These are phyloP conservation scores for Cynocephalus volans DNA, from an alignment of 2,113 vertebrate species.

Conservation along the genomic window DNA sequence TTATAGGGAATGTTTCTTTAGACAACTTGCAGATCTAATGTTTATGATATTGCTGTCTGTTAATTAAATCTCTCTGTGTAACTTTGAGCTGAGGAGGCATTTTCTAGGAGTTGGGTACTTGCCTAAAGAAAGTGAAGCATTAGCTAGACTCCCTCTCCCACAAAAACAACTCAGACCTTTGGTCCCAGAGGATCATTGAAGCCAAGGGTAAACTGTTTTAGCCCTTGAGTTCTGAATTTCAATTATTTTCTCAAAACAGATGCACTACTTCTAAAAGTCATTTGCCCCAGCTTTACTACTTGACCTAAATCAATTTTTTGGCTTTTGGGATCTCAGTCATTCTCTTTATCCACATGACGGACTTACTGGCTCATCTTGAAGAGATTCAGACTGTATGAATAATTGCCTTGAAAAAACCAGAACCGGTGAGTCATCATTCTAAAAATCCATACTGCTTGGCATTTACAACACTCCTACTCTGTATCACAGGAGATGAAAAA, in stretches of 20 bases:
- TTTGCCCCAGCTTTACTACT: constrained; percentile 62
- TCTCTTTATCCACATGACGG: constrained; percentile 73
- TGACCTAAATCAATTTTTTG: constrained; percentile 77
- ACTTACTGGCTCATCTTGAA: constrained; percentile 79
- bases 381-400: constrained; percentile 82
- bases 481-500: constrained; percentile 84
- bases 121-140: constrained; percentile 13
- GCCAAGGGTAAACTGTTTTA: constrained; percentile 25
- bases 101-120: constrained; percentile 36
- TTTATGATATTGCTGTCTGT: constrained; percentile 58
- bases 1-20: constrained; percentile 28
- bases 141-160: constrained; percentile 37
- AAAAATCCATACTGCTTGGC: constrained; percentile 87
- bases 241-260: constrained; percentile 62
- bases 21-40: constrained; percentile 35
- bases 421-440: constrained; percentile 85
- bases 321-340: constrained; percentile 72
- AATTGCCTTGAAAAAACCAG: constrained; percentile 82
- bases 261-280: constrained; percentile 53
- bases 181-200: constrained; percentile 1
- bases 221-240: constrained; percentile 25
- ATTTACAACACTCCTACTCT: constrained; percentile 85
- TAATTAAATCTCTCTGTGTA: constrained; percentile 56
- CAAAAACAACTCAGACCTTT: constrained; percentile 61
- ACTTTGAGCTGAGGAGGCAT: constrained; percentile 29